Conservation (phyloP, 2,113 vertebrate genomes). For the Hyaena hyaena region DNA sequence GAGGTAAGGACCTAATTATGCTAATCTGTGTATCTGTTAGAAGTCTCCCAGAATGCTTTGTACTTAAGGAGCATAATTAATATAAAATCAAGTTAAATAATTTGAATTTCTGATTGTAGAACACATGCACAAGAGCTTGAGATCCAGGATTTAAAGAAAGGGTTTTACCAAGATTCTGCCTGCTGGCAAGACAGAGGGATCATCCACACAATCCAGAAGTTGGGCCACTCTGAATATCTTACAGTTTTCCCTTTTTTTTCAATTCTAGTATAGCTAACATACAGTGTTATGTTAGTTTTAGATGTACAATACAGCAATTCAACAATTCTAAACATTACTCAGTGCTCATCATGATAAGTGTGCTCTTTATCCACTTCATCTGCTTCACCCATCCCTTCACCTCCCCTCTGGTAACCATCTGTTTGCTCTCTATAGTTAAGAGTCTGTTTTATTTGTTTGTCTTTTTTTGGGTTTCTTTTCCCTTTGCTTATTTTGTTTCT, state of each 20-base stretch:
- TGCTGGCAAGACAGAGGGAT: background rate
- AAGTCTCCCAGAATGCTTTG: background rate
- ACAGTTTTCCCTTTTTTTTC: background rate
- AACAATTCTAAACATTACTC: background rate
- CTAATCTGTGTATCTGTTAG: background rate
- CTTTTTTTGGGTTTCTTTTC: background rate
- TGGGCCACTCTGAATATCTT: background rate
- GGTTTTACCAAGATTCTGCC: background rate
- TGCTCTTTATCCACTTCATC: background rate
- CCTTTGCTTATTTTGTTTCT: background rate
- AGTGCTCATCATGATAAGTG: background rate
- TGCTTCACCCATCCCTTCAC: background rate
- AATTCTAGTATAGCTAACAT: background rate
- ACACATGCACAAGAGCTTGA: background rate
- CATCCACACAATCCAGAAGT: background rate
- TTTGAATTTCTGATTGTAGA: conserved; percentile 4
- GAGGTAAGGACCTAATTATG: background rate
- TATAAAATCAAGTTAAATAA: conserved; percentile 31
- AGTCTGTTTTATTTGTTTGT: background rate
- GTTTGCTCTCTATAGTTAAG: background rate
- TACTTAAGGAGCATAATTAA: conserved; percentile 14
- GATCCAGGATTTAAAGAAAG: background rate
- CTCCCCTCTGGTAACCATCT: background rate
- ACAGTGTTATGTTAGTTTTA: background rate
- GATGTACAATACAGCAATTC: background rate